Evolutionary conservation across 2,888 invertebrate species (phyloP), one percentile per base, ranked within the genome.

Genomic region (Cylloceria caligata): DNA sequence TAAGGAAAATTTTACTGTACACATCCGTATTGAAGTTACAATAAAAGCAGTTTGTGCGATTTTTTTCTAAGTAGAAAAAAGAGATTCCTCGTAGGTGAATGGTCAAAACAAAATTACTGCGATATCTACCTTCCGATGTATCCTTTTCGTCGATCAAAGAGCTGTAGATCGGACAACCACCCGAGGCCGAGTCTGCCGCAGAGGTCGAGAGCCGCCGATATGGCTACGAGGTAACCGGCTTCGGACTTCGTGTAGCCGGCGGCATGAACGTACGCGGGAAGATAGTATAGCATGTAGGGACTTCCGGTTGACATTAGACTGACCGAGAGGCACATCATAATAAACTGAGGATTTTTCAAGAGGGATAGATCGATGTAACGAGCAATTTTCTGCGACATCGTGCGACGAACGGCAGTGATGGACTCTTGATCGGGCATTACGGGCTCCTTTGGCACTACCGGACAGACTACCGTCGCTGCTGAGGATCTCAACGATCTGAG

Each of bases 231-330:
- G 60, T 95, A 95, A 52, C 96, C 96, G 90, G 95, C 93, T 52
- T 94, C 94, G 0, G 94, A 92, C 85, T 95, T 95, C 34, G 93
- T 94, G 81, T 95, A 95, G 49, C 96, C 96, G 0, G 93, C 94
- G 0, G 95, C 94, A 47, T 95, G 95, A 0, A 96, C 96, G 88
- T 96, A 96, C 0, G 96, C 96, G 0, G 96, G 96, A 55, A 97
- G 92, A 88, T 96, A 96, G 91, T 96, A 96, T 2, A 96, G 91
- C 88, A 96, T 96, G 90, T 96, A 96, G 0, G 96, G 96, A 3
- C 96, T 96, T 11, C 96, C 96, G 24, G 96, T 96, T 0, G 96
- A 96, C 95, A 96, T 96, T 2, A 96, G 94, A 0, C 95, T 95
- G 9, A 96, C 96, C 0, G 96, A 96, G 1, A 95, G 93, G 80